phyloP scores from a whole-genome alignment of 2,113 vertebrate genomes.

The Pollachius pollachius region DNA sequence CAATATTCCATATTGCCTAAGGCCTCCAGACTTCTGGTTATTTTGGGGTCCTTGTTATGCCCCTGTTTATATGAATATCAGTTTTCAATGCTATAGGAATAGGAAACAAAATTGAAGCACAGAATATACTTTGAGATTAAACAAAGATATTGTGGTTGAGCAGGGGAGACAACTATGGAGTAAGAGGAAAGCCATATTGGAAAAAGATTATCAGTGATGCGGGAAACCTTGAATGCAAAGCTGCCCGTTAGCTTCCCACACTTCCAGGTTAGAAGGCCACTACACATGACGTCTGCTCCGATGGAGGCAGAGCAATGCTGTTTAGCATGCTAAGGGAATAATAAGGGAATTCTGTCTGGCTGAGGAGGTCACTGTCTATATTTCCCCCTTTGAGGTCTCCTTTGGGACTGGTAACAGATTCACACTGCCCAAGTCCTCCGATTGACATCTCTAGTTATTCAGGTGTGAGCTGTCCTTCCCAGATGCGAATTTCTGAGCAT shows the following conservation, averaged over 20 bases:
- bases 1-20: too few species aligned
- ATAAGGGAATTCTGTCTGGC: too few species aligned
- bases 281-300: constrained; percentile 3
- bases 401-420: constrained; percentile 35
- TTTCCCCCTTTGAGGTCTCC: not conserved
- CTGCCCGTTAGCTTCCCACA: constrained; percentile 46
- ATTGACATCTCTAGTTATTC: constrained; percentile 6
- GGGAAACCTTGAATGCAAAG: constrained; percentile 62
- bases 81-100: too few species aligned
- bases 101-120: not conserved
- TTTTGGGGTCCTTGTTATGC: too few species aligned
- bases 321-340: constrained; percentile 17
- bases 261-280: constrained; percentile 55
- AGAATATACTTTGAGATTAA: not conserved
- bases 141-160: constrained; percentile 20
- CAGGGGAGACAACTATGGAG: constrained; percentile 51
- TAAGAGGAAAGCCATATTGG: constrained; percentile 46
- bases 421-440: not conserved
- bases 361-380: constrained; percentile 7
- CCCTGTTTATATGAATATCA: too few species aligned
- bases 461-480: not conserved
- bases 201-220: constrained; percentile 58
- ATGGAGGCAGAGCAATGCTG: constrained; percentile 24
- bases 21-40: too few species aligned
- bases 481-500: too few species aligned